Base-by-base conservation (phyloP, 2,888 invertebrate species). In the Tipula lateralis region DNA sequence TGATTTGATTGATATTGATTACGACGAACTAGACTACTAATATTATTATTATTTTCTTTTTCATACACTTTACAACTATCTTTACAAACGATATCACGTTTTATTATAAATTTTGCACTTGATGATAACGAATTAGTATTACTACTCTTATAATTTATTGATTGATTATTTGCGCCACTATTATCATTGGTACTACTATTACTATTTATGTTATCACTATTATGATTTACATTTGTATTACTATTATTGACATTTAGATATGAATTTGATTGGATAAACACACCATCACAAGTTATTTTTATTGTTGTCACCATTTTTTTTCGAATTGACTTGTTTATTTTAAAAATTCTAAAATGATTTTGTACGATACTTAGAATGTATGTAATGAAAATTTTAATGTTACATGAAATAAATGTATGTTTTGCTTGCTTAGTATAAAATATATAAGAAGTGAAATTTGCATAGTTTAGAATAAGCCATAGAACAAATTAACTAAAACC, bases 241-340 rank as follows among this genome's bases (percentile, higher is more conserved):
- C 16, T n/a, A 5, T n/a, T 82, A 66, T 87, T 86, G 29, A 89
- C 87, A 85, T 88, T 87, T 83, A 89, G 87, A 88, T 88, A 89
- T 34, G 90, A 89, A 87, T 90, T 90, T 85, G 89, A 88, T 88
- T 90, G 90, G 87, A 90, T 90, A 87, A 90, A 90, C 81, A 90
- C 90, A 85, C 90, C 90, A 88, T 90, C 90, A 87, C 90, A 89
- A 86, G 90, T 90, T 87, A 90, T 90, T 87, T 90, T 90, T 85
- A 90, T 90, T 88, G 89, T 90, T 87, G 90, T 90, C 88, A 90
- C 90, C 66, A 66, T 66, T 66, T 24, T 39, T 32, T 44, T 19
- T 66, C 24, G 66, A 24, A 24, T 66, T 66, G 66, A 2, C 24
- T 24, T 66, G 9, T 66, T 66, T 19, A 66, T 24, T 24, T n/a